Evolutionary conservation across 1,140 invertebrate genomes (phyloP).

Genomic region (Physella acuta): DNA sequence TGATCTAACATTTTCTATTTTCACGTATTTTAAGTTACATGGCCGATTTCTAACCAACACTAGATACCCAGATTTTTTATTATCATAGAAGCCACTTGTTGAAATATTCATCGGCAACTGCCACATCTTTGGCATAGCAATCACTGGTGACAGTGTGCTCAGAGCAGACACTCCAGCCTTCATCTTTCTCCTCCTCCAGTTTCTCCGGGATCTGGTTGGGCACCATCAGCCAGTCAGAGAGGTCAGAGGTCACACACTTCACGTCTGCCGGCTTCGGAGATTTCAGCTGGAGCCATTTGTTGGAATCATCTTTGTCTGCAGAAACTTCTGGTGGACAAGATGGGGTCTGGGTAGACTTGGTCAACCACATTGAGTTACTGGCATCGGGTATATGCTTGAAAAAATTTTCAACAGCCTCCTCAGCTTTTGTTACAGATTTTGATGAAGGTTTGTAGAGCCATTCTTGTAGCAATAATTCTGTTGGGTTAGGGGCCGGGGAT

Average conservation of each 20-base stretch:
- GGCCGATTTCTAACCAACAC: too few relatives aligned
- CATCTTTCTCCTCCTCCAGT: conserved; percentile 2
- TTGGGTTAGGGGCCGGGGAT: not conserved
- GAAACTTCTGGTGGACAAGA: not conserved
- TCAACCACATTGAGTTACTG: not conserved
- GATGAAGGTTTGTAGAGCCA: not conserved
- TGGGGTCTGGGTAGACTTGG: not conserved
- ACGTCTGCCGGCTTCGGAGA: not conserved
- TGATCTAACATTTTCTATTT: too few relatives aligned
- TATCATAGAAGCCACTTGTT: conserved; percentile 16
- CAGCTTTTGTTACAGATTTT: too few relatives aligned
- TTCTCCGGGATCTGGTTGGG: not conserved
- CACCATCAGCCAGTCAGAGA: conserved; percentile 21
- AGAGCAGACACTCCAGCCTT: conserved; percentile 20
- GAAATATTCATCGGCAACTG: conserved; percentile 8
- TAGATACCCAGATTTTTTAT: not conserved
- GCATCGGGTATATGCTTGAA: conserved; percentile 1
- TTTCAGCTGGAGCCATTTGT: conserved; percentile 13
- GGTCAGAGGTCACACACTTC: too few relatives aligned
- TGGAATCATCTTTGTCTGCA: conserved; percentile 4
- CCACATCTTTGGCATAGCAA: conserved; percentile 6
- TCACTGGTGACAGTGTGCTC: not conserved
- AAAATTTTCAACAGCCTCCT: not conserved
- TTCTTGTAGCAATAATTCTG: not conserved
- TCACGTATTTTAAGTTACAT: too few relatives aligned